phyloP scores from a whole-genome alignment of 2,113 vertebrate species.

The Nesospiza acunhae region DNA sequence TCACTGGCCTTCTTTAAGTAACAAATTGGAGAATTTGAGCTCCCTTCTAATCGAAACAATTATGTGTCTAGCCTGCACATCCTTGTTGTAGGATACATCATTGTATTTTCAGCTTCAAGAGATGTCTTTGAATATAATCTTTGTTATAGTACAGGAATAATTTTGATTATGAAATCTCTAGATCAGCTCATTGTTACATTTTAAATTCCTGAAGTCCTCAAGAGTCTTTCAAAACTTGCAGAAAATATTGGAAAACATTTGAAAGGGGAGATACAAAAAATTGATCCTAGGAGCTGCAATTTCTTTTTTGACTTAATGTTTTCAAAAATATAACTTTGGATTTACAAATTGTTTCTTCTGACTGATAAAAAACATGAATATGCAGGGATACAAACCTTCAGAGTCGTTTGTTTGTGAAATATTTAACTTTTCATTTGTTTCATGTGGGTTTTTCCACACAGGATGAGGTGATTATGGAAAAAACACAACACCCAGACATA shows the following conservation, averaged over 20 bases:
- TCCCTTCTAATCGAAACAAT: not conserved
- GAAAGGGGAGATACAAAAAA: not conserved
- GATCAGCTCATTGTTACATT: not conserved
- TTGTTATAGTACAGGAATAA: not conserved
- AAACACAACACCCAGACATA: rapidly evolving
- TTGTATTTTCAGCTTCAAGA: not conserved
- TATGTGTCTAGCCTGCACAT: not conserved
- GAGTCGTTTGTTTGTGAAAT: not conserved
- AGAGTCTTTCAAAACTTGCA: not conserved
- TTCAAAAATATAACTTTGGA: not conserved
- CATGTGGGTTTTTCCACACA: not conserved
- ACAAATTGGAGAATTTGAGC: not conserved
- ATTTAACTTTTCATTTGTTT: not conserved
- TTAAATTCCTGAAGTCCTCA: not conserved
- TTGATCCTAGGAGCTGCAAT: not conserved
- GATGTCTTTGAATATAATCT: not conserved
- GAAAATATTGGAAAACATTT: not conserved
- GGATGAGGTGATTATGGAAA: not conserved
- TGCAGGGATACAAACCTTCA: not conserved
- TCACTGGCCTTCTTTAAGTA: not conserved
- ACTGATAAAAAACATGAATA: not conserved
- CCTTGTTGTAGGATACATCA: not conserved
- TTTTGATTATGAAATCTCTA: not conserved
- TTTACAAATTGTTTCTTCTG: not conserved
- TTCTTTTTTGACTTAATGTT: not conserved